Conservation (phyloP, 2,888 invertebrate genomes). For the Apotomis betuletana region DNA sequence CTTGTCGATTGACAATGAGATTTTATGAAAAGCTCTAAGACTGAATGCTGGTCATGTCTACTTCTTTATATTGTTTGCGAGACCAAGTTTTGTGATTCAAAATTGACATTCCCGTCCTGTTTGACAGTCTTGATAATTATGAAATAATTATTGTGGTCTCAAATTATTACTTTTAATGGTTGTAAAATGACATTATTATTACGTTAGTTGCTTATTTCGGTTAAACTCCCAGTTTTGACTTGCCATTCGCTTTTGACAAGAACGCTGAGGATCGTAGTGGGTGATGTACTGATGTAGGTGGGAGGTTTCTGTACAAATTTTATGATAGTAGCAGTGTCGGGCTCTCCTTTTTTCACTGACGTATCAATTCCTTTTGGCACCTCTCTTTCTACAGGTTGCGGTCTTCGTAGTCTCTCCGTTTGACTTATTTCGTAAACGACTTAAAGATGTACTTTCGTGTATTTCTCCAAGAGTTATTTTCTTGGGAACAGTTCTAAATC, state of each 20-base stretch:
- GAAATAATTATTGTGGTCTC: slow-evolving; percentile 67
- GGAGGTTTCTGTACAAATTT: slow-evolving; percentile 33
- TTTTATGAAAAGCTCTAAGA: slow-evolving; percentile 63
- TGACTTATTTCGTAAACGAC: too few relatives aligned
- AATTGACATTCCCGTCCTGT: slow-evolving; percentile 72
- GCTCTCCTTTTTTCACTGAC: not conserved
- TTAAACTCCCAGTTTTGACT: slow-evolving; percentile 40
- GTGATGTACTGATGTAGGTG: slow-evolving; percentile 39
- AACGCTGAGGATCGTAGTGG: slow-evolving; percentile 1
- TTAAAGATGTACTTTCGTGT: too few relatives aligned
- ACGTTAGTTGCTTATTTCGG: slow-evolving; percentile 32
- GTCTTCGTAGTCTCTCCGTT: too few relatives aligned
- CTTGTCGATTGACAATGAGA: slow-evolving; percentile 60
- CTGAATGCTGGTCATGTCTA: slow-evolving; percentile 50
- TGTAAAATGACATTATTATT: slow-evolving; percentile 67
- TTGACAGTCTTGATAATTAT: slow-evolving; percentile 55
- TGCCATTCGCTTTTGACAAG: slow-evolving; percentile 44
- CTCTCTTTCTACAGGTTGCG: too few relatives aligned
- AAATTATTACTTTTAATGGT: slow-evolving; percentile 61
- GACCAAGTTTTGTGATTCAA: slow-evolving; percentile 60
- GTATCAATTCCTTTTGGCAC: not conserved
- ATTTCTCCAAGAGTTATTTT: not conserved
- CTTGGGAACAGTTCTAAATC: not conserved
- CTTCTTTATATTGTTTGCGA: slow-evolving; percentile 27
- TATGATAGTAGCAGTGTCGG: slow-evolving; percentile 8